Evolutionary conservation across 92 coral and sea anemone genomes (phyloP), one percentile per base, ranked within the genome.

Genomic region (Zoanthus sansibaricus): DNA sequence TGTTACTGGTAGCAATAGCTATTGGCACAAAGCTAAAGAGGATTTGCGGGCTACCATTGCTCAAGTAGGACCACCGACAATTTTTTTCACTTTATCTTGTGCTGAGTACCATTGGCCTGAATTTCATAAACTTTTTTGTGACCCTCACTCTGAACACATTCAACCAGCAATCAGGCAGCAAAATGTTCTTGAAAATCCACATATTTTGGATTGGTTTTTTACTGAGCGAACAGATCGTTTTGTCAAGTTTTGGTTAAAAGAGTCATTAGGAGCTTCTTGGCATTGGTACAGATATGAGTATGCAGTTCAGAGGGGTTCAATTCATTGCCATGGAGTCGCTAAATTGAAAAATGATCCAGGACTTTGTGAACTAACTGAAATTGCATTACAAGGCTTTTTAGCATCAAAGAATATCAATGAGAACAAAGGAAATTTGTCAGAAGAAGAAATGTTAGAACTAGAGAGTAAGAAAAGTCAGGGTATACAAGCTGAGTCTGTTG

Each of bases 61-160:
- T 83, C 93, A 90, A 86, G 72, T 61, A n/a, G 93, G 90, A 72
- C 87, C 93, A 9, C 87, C 93, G 1, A 90, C 88, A 66, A 86
- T 90, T 25, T 80, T 90, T 80, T 90, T 79, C 17, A 90, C 90
- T 13, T 90, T 90, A 33, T 87, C 86, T 55, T 73, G 90, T 90
- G 93, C 93, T 0, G 85, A 90, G 31, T 90, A 78, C 45, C 87
- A 86, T 49, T 90, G 90, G 85, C 88, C 93, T 13, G 93, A 90
- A 87, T 91, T 87, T 72, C 89, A 90, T 56, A 37, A 77, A 25
- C 85, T 85, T 1, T 56, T 89, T 12, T 18, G 7, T 6, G 49
- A 21, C 56, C 7, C 4, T 59, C 56, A 54, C 32, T 33, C 46
- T 14, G 79, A 77, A 72, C 56, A 87, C 30, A 51, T 72, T 45